Percentiles rank a stretch among this genome's conserved stretches.
Conservation (phyloP, 2,113 vertebrate genomes). For the Pungitius pungitius region DNA sequence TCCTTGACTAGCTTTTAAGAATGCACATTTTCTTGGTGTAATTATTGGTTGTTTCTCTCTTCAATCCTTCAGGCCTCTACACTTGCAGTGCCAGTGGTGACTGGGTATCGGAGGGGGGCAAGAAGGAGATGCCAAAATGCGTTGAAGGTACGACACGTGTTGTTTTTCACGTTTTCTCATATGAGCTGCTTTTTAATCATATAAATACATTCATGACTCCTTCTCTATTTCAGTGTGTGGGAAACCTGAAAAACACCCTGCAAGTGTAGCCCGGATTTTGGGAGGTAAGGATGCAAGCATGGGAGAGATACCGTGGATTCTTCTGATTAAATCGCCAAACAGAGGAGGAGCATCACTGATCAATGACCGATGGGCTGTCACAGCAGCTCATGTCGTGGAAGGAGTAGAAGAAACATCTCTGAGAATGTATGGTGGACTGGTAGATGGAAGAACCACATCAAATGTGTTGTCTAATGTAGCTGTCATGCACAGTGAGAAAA, state of each 20-base stretch:
- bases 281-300: constrained; percentile 74
- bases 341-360: constrained; percentile 87
- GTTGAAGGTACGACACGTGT: constrained; percentile 64
- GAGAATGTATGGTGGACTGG: constrained; percentile 33
- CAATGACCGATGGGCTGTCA: constrained; percentile 90
- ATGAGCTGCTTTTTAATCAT: background rate
- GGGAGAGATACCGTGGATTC: constrained; percentile 92
- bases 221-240: constrained; percentile 85
- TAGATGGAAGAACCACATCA: constrained; percentile 29
- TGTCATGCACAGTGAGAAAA: constrained; percentile 59
- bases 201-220: background rate
- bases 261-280: constrained; percentile 74
- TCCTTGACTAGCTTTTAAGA: background rate
- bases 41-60: background rate
- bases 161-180: background rate
- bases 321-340: constrained; percentile 49
- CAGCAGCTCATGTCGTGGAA: constrained; percentile 87
- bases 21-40: background rate
- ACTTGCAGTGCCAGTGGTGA: constrained; percentile 65
- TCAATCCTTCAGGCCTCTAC: constrained; percentile 62
- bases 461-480: accelerated
- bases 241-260: constrained; percentile 58
- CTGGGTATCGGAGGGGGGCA: constrained; percentile 63
- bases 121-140: constrained; percentile 66
- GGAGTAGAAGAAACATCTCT: accelerated